These are phyloP conservation scores for Sylvietta virens DNA, from an alignment of 2,113 vertebrate genomes.

Conservation along the genomic window DNA sequence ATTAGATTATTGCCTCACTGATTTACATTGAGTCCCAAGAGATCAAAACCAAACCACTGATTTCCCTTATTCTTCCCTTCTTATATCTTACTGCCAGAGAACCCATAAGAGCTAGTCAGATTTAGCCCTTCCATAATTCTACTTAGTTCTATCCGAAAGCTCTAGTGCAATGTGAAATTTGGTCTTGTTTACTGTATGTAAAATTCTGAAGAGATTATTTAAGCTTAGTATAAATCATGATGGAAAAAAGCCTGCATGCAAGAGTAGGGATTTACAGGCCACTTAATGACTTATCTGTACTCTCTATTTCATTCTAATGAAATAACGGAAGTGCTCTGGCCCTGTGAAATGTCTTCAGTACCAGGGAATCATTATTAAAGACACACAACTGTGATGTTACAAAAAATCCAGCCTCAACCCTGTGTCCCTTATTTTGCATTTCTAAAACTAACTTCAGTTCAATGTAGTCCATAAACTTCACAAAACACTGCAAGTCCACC, in stretches of 20 bases:
- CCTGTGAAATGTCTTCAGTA: constrained; percentile 1
- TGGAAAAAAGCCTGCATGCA: not conserved
- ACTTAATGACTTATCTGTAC: constrained; percentile 30
- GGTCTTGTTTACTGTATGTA: constrained; percentile 33
- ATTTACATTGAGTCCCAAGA: not conserved
- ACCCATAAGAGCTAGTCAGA: not conserved
- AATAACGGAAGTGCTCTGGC: constrained; percentile 31
- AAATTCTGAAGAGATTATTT: constrained; percentile 48
- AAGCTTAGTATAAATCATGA: constrained; percentile 11
- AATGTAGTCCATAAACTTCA: not conserved
- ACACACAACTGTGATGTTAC: not conserved
- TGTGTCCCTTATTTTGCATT: not conserved
- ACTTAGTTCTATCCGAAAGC: not conserved
- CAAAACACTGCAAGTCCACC: not conserved
- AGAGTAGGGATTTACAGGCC: constrained; percentile 14
- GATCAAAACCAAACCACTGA: constrained; percentile 15
- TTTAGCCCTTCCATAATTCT: not conserved
- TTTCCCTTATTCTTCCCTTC: not conserved
- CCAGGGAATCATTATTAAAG: constrained; percentile 11
- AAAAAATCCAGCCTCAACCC: not conserved
- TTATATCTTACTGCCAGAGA: not conserved
- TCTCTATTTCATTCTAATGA: constrained; percentile 38
- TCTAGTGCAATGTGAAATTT: not conserved
- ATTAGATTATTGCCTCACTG: constrained; percentile 5
- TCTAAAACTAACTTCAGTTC: constrained; percentile 2